phyloP scores from a whole-genome alignment of 1,140 invertebrate species.

The Oppia nitens region DNA sequence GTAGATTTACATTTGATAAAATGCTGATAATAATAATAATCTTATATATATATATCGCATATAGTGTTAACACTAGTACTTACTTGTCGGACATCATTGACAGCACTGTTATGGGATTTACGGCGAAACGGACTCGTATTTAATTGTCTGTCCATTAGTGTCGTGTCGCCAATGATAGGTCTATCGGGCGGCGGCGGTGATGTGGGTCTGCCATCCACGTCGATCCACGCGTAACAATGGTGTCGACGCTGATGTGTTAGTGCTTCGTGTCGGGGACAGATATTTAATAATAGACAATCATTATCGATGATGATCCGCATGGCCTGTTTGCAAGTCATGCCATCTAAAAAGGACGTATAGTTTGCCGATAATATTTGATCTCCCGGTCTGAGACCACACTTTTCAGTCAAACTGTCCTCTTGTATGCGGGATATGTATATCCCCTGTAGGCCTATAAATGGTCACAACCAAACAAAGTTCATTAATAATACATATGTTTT shows the following conservation, averaged over 20 bases:
- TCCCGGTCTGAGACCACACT: conserved; percentile 60
- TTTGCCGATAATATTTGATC: conserved; percentile 78
- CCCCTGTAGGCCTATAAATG: conserved; percentile 29
- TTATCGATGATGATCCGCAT: neutral
- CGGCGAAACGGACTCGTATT: conserved; percentile 11
- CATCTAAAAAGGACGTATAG: conserved; percentile 49
- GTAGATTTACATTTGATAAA: too few relatives aligned
- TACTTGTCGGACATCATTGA: neutral
- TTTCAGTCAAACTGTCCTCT: conserved; percentile 64
- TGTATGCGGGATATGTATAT: conserved; percentile 73
- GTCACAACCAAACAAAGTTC: neutral
- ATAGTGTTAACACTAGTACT: too few relatives aligned
- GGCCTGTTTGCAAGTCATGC: conserved; percentile 7
- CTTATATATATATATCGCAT: too few relatives aligned
- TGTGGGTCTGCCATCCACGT: conserved; percentile 62
- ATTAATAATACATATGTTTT: neutral
- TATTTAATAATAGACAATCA: conserved; percentile 2
- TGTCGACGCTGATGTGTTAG: conserved; percentile 25
- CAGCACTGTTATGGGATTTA: conserved; percentile 10
- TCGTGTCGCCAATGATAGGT: neutral
- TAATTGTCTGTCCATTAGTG: conserved; percentile 16
- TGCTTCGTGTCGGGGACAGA: conserved; percentile 1
- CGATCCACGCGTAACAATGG: conserved; percentile 79
- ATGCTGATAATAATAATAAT: too few relatives aligned
- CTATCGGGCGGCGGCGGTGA: conserved; percentile 54